Conservation (phyloP, 1,140 invertebrate genomes). For the Prorops nasuta region DNA sequence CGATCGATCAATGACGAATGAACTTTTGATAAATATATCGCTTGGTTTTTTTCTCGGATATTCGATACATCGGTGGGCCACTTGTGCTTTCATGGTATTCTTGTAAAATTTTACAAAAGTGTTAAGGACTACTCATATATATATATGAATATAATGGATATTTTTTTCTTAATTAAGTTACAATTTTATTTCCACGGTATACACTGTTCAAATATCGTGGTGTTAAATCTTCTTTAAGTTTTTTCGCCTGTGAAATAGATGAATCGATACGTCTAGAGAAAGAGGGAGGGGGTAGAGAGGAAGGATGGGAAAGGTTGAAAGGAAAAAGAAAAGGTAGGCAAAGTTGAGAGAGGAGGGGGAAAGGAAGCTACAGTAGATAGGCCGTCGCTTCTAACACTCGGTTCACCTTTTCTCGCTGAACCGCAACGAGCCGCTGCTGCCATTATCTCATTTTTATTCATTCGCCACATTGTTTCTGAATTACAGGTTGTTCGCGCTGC, state of each 20-base stretch:
- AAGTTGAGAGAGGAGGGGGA: not conserved
- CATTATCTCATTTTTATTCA: constrained; percentile 40
- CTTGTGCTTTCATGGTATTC: no score
- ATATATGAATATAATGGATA: no score
- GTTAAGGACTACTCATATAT: no score
- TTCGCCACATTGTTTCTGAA: constrained; percentile 37
- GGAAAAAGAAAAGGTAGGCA: no score
- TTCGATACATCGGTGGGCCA: no score
- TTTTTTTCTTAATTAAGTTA: not conserved
- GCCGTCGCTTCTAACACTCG: constrained; percentile 15
- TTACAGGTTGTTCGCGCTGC: constrained; percentile 29
- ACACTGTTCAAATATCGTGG: not conserved
- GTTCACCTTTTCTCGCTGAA: constrained; percentile 6
- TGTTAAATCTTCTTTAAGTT: no score
- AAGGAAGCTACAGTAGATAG: not conserved
- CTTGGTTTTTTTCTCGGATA: no score
- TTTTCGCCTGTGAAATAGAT: not conserved
- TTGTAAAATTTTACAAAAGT: constrained; percentile 3
- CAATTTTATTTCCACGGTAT: not conserved
- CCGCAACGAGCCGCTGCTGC: constrained; percentile 12
- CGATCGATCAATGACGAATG: not conserved
- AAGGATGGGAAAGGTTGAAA: not conserved
- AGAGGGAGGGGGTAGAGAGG: not conserved
- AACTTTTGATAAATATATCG: no score
- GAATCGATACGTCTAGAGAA: not conserved